These are phyloP conservation scores for Eidolon dupreanum DNA, from an alignment of 2,797 vertebrate genomes.

Conservation along the genomic window DNA sequence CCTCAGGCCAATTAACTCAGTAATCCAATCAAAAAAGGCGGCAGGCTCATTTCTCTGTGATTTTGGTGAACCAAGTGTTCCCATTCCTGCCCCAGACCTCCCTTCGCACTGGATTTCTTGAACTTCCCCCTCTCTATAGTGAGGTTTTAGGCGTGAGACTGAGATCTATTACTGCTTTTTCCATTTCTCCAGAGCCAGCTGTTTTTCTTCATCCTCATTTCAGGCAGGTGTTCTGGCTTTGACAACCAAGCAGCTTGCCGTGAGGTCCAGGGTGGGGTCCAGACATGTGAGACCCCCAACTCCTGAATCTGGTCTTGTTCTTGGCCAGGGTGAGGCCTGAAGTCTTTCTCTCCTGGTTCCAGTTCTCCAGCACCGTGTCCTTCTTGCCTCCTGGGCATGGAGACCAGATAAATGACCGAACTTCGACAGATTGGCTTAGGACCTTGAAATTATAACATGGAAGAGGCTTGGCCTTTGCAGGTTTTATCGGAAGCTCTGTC, in stretches of 20 bases:
- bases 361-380: background rate
- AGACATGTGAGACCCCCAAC: accelerated
- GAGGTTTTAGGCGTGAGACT: background rate
- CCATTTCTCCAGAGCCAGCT: background rate
- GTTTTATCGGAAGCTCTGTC: background rate
- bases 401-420: background rate
- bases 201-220: background rate
- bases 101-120: background rate
- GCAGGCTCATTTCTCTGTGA: background rate
- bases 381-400: background rate
- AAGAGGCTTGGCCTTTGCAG: background rate
- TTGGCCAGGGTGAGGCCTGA: background rate
- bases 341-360: background rate
- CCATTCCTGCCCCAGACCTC: background rate
- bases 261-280: background rate
- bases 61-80: background rate
- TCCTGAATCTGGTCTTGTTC: background rate
- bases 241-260: background rate
- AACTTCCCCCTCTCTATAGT: background rate
- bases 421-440: background rate
- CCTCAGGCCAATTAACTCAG: background rate
- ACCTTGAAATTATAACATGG: background rate
- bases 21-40: background rate
- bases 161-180: background rate
- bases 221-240: background rate